phyloP scores from a whole-genome alignment of 2,113 vertebrate species.

The Dromaius novaehollandiae region DNA sequence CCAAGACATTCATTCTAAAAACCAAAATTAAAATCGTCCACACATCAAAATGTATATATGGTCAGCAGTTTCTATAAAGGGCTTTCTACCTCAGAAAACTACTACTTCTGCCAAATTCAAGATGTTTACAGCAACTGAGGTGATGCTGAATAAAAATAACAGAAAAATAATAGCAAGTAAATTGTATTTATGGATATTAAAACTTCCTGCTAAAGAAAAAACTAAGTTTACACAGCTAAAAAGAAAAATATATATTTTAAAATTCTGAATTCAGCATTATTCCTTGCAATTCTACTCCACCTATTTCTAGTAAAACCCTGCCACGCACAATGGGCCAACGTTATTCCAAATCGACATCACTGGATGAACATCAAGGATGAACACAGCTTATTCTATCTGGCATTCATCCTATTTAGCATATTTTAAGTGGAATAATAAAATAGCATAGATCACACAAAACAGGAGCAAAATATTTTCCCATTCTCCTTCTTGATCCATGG shows the following conservation, averaged over 20 bases:
- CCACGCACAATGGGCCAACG: neutral
- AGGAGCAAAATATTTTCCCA: neutral
- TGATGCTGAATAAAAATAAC: slow-evolving; percentile 3
- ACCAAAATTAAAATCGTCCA: slow-evolving; percentile 14
- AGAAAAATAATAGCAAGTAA: neutral
- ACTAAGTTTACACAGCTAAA: neutral
- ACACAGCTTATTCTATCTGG: neutral
- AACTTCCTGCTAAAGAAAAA: neutral
- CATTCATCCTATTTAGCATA: neutral
- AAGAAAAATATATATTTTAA: neutral
- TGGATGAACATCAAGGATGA: neutral
- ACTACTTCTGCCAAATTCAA: neutral
- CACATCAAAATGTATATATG: neutral
- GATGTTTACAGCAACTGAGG: neutral
- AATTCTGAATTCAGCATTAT: neutral
- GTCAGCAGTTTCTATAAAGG: slow-evolving; percentile 26
- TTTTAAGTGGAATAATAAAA: neutral
- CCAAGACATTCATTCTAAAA: slow-evolving; percentile 16
- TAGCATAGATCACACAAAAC: neutral
- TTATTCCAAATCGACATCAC: neutral
- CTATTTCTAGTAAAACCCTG: neutral
- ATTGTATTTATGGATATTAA: neutral
- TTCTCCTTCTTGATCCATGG: neutral
- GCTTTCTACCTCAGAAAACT: neutral
- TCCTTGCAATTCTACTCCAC: neutral